Evolutionary conservation across 2,797 vertebrate genomes (phyloP).

Genomic region (Lateolabrax maculatus): DNA sequence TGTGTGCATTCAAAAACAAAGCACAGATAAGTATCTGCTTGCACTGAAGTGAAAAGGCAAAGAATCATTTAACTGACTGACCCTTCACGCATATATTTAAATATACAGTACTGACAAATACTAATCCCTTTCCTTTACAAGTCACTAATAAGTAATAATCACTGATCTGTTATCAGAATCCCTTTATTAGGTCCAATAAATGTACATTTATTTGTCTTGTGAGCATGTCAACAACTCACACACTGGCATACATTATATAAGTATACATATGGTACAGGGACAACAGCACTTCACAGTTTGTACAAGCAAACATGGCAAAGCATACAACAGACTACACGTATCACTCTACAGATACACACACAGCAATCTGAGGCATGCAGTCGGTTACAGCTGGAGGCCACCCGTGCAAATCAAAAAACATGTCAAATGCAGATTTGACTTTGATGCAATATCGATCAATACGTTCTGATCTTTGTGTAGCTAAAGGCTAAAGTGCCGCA

Average conservation of each 20-base stretch:
- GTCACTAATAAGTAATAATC: slow-evolving; percentile 55
- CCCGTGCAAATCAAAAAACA: slow-evolving; percentile 42
- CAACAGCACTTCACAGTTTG: slow-evolving; percentile 49
- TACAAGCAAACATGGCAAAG: slow-evolving; percentile 57
- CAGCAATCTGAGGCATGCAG: slow-evolving; percentile 56
- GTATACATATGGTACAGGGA: slow-evolving; percentile 58
- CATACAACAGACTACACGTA: slow-evolving; percentile 45
- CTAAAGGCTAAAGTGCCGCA: slow-evolving; percentile 43
- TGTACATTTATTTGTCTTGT: slow-evolving; percentile 50
- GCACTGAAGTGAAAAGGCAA: slow-evolving; percentile 4
- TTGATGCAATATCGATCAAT: slow-evolving; percentile 39
- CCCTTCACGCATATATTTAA: neutral
- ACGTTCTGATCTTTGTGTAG: slow-evolving; percentile 35
- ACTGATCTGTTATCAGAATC: slow-evolving; percentile 68
- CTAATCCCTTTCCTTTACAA: slow-evolving; percentile 27
- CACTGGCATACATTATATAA: slow-evolving; percentile 48
- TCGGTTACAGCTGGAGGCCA: slow-evolving; percentile 49
- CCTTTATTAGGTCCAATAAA: slow-evolving; percentile 71
- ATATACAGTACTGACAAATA: slow-evolving; percentile 1
- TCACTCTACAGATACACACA: slow-evolving; percentile 57
- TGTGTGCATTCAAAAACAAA: slow-evolving; percentile 37
- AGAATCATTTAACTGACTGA: slow-evolving; percentile 34
- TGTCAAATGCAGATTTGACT: slow-evolving; percentile 42
- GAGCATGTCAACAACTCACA: slow-evolving; percentile 43
- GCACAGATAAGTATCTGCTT: slow-evolving; percentile 20